Evolutionary conservation across 2,797 vertebrate genomes (phyloP).

Genomic region (Xenentodon cancila): DNA sequence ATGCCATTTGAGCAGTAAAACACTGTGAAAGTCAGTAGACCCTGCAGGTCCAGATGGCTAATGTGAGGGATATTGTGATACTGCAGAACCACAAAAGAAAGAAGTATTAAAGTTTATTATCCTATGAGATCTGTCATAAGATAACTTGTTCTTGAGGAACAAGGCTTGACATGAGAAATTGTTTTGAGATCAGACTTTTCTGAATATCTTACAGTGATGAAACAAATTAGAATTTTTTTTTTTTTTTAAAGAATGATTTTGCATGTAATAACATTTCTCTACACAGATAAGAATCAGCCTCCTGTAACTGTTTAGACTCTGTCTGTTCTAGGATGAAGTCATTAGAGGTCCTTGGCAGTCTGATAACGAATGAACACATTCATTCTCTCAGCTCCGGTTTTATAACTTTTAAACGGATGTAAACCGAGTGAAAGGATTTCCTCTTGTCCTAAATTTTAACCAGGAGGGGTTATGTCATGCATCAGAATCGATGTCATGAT

Average conservation of each 20-base stretch:
- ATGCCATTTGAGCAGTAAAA: conserved; percentile 45
- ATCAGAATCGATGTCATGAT: conserved; percentile 53
- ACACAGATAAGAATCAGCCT: conserved; percentile 22
- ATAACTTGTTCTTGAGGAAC: conserved; percentile 34
- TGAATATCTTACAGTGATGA: conserved; percentile 16
- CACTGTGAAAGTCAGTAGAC: conserved; percentile 55
- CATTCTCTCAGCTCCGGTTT: conserved; percentile 23
- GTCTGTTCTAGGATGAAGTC: conserved; percentile 6
- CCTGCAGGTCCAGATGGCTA: conserved; percentile 2
- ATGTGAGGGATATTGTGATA: conserved; percentile 16
- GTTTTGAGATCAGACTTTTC: conserved; percentile 32
- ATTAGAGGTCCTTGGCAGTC: conserved; percentile 9
- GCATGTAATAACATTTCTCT: conserved; percentile 2
- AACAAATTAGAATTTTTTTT: neutral
- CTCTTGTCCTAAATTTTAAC: conserved; percentile 51
- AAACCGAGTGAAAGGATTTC: conserved; percentile 64
- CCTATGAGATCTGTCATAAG: conserved; percentile 26
- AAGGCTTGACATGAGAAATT: conserved; percentile 27
- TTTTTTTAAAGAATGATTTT: neutral
- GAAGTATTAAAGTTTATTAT: conserved; percentile 32
- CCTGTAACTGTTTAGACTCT: conserved; percentile 7
- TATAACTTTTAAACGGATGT: conserved; percentile 62
- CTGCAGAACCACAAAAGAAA: conserved; percentile 17
- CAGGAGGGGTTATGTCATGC: conserved; percentile 53
- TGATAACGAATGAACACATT: conserved; percentile 36